These are phyloP conservation scores for Nemurella pictetii DNA, from an alignment of 2,888 invertebrate genomes.

Conservation along the genomic window DNA sequence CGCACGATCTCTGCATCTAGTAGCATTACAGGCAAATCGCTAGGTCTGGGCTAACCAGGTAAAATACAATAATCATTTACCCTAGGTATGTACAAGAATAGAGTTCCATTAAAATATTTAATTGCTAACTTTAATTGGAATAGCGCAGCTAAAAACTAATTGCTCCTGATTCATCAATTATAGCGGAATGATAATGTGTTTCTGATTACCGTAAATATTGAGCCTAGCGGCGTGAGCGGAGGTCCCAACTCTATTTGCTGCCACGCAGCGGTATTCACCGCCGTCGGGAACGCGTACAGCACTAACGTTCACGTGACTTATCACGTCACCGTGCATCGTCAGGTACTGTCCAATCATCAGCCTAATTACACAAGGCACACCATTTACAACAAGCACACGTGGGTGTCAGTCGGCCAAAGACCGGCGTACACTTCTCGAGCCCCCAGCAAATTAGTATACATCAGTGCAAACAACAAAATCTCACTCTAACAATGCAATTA, in stretches of 20 bases:
- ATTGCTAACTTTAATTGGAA: neutral
- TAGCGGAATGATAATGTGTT: neutral
- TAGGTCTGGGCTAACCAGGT: neutral
- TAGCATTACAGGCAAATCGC: neutral
- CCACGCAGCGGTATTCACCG: constrained; percentile 60
- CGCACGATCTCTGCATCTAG: neutral
- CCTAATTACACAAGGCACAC: constrained; percentile 44
- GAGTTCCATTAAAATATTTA: neutral
- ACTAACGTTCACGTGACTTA: constrained; percentile 56
- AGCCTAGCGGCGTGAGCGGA: constrained; percentile 56
- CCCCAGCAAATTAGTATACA: too few relatives aligned
- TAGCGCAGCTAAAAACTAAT: neutral
- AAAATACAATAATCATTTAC: neutral
- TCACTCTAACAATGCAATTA: too few relatives aligned
- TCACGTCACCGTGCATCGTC: constrained; percentile 56
- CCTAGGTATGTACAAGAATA: neutral
- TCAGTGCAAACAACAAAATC: too few relatives aligned
- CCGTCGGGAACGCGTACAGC: constrained; percentile 57
- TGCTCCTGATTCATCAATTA: neutral
- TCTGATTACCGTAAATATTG: constrained; percentile 59
- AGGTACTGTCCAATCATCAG: constrained; percentile 57
- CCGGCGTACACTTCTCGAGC: too few relatives aligned
- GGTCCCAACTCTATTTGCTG: constrained; percentile 56
- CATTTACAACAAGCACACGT: too few relatives aligned
- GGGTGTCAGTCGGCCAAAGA: too few relatives aligned